A percentile compares a stretch with the other conserved stretches of the same genome.
phyloP scores from a whole-genome alignment of 2,888 invertebrate genomes.

The Carabus problematicus region DNA sequence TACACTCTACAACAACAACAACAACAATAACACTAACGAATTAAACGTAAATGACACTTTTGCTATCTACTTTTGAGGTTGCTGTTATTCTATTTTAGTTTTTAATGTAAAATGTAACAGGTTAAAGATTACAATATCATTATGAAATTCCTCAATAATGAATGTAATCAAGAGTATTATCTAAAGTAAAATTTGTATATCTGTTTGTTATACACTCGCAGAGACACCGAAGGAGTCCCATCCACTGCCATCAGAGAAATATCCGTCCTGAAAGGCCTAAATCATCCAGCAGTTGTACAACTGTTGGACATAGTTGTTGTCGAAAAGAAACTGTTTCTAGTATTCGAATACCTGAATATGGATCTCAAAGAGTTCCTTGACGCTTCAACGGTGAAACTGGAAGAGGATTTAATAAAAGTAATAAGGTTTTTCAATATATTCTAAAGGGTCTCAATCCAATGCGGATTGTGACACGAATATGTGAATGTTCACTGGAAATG shows the following conservation, averaged over 20 bases:
- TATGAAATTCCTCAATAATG: too few species aligned
- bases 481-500: too few species aligned
- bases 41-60: background rate
- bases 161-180: too few species aligned
- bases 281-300: constrained; percentile 89
- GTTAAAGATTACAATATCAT: background rate
- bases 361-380: constrained; percentile 92
- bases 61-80: background rate
- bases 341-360: constrained; percentile 93
- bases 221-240: constrained; percentile 96
- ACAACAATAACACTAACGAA: constrained; percentile 47
- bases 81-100: background rate
- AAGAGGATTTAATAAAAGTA: constrained; percentile 73
- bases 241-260: constrained; percentile 98
- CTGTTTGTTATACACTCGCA: constrained; percentile 55
- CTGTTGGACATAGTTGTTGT: constrained; percentile 88
- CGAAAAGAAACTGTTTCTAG: constrained; percentile 85
- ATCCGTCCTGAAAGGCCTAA: constrained; percentile 86
- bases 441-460: constrained; percentile 19
- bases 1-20: constrained; percentile 47
- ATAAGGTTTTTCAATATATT: background rate
- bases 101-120: background rate
- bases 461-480: background rate
- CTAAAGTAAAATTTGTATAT: background rate
- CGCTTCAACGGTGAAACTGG: constrained; percentile 67